Evolutionary conservation across 2,888 invertebrate genomes (phyloP).

Genomic region (Torymus auratus): DNA sequence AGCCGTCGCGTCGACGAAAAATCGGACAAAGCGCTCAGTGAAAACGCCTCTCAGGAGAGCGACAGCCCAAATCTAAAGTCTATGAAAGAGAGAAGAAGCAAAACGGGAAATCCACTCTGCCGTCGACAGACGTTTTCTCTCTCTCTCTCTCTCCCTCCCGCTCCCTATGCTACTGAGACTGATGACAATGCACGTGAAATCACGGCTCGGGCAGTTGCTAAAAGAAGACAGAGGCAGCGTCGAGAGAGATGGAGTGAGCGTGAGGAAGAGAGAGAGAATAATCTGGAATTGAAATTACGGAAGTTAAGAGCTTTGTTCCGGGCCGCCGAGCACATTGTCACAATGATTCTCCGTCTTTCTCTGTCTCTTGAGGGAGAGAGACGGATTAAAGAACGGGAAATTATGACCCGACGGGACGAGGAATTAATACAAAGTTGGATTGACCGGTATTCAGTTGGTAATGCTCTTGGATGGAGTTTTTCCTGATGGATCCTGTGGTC

Average conservation of each 20-base stretch:
- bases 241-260: not conserved
- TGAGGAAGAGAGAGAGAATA: slow-evolving; percentile 54
- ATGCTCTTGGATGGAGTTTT: too few relatives aligned
- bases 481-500: too few relatives aligned
- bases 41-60: too few relatives aligned
- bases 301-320: slow-evolving; percentile 67
- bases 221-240: too few relatives aligned
- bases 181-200: slow-evolving; percentile 38
- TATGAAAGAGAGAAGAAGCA: too few relatives aligned
- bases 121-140: too few relatives aligned
- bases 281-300: slow-evolving; percentile 67
- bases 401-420: not conserved
- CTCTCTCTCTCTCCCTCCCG: too few relatives aligned
- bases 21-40: too few relatives aligned
- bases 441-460: too few relatives aligned
- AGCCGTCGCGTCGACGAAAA: too few relatives aligned
- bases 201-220: not conserved
- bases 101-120: too few relatives aligned
- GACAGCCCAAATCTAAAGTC: too few relatives aligned
- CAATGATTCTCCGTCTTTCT: not conserved
- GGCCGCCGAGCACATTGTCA: slow-evolving; percentile 55
- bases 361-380: not conserved
- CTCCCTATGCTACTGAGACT: not conserved
- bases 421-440: not conserved
- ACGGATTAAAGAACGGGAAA: not conserved